phyloP scores from a whole-genome alignment of 2,888 invertebrate genomes.

The Pterobdella sp. region DNA sequence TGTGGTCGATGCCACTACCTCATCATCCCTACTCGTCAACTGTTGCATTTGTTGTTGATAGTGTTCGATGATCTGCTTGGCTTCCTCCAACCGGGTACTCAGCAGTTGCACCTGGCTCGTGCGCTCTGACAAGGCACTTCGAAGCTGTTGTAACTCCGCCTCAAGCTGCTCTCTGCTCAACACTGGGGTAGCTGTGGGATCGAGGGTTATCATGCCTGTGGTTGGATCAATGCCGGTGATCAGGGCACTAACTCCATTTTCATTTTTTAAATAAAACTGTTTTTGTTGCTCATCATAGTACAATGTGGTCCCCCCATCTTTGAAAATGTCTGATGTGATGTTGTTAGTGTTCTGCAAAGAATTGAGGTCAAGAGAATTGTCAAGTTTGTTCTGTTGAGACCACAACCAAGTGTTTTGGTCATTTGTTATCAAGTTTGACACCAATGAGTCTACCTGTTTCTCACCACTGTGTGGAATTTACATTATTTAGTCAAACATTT shows the following conservation, averaged over 20 bases:
- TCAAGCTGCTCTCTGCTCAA: constrained; percentile 33
- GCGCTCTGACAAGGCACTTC: constrained; percentile 38
- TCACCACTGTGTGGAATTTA: constrained; percentile 10
- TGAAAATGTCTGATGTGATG: constrained; percentile 8
- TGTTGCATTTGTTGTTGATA: constrained; percentile 34
- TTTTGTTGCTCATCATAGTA: constrained; percentile 29
- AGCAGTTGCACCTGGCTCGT: constrained; percentile 38
- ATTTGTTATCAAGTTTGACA: constrained; percentile 6
- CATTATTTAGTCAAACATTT: not conserved
- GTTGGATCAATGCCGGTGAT: not conserved
- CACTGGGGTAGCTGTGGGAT: constrained; percentile 2
- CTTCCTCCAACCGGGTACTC: constrained; percentile 38
- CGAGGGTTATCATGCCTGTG: not conserved
- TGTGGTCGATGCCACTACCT: constrained; percentile 12
- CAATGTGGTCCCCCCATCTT: constrained; percentile 17
- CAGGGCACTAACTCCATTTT: constrained; percentile 16
- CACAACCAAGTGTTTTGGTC: constrained; percentile 20
- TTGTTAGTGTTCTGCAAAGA: not conserved
- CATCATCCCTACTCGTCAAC: constrained; percentile 9
- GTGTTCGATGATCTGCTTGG: constrained; percentile 36
- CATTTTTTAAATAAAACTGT: constrained; percentile 23
- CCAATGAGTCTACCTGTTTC: constrained; percentile 22
- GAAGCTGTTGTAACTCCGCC: constrained; percentile 37
- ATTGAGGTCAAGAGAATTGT: constrained; percentile 8
- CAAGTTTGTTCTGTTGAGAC: constrained; percentile 14